Conservation (phyloP, 2,113 vertebrate species). For the Sus scrofa region DNA sequence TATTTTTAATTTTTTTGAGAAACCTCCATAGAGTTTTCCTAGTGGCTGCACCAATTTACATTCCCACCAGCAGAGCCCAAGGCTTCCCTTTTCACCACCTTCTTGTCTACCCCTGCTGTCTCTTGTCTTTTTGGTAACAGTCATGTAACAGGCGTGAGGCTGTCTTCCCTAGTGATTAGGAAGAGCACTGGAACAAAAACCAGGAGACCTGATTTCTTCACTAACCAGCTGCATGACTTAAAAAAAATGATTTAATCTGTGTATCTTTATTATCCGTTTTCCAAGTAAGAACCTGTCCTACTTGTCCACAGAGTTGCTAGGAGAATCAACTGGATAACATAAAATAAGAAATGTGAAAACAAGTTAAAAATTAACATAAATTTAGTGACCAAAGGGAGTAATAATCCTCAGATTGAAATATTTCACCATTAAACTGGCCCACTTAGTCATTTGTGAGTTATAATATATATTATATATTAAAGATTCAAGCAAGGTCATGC, state of each 20-base stretch:
- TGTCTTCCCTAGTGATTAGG: background rate
- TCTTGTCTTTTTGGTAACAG: background rate
- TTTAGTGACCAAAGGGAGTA: background rate
- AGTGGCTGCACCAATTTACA: background rate
- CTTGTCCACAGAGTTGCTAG: background rate
- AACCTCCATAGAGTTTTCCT: background rate
- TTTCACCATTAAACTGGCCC: background rate
- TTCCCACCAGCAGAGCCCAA: background rate
- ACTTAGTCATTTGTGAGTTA: slow-evolving; percentile 26
- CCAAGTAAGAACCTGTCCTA: background rate
- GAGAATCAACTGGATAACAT: background rate
- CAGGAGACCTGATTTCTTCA: background rate
- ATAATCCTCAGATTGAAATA: slow-evolving; percentile 44
- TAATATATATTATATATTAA: slow-evolving; percentile 7
- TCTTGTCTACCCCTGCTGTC: background rate
- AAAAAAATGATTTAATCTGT: slow-evolving; percentile 10
- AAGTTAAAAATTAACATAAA: slow-evolving; percentile 47
- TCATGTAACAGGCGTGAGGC: background rate
- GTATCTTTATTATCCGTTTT: background rate
- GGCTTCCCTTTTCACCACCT: background rate
- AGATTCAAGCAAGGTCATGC: background rate
- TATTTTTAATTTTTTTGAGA: background rate
- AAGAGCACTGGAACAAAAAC: slow-evolving; percentile 5
- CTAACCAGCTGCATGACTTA: background rate
- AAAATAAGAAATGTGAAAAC: slow-evolving; percentile 47